Base-by-base conservation (phyloP, 2,888 invertebrate species). In the Elmis aenea region DNA sequence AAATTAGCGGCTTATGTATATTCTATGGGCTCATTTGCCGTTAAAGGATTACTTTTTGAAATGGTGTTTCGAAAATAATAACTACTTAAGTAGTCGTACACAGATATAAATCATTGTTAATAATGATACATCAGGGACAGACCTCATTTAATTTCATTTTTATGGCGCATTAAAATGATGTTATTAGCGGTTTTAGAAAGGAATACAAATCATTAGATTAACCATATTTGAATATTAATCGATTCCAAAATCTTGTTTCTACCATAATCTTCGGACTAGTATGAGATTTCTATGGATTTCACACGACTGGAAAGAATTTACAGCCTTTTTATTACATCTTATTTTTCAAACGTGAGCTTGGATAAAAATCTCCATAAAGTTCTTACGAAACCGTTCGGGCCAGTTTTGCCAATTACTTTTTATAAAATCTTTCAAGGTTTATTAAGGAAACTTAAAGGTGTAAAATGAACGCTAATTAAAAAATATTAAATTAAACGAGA, bases 391-490 rank as follows among this genome's bases (percentile, higher is more conserved):
- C 24, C 21, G 13, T 14, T 25, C 15, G 12, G 16, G 10, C 13
- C 11, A 13, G 33, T 25, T 33, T 12, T 11, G 9, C 20, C 26
- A 33, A 33, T 33, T 33, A 33, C 25, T 33, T 33, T 13, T 18
- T n/a, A n/a, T n/a, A n/a, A 26, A 26, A 2, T 26, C n/a, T n/a
- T 15, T 28, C 9, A 10, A 28, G 10, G 13, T 15, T 28, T 13
- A 5, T 8, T 29, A 11, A 24, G 18, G 21, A 30, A 26, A 30
- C 13, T 18, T 26, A 38, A 21, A 33, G 26, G 42, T 37, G 33
- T 39, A 35, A 35, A 36, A 33, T 26, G 26, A 22, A 34, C 26
- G 21, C 26, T 37, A 33, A 42, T 39, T 45, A 36, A 45, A 39
- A 45, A 35, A 22, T 33, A 42, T 39, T 39, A 42, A 27, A 32